Evolutionary conservation across 1,140 invertebrate species (phyloP).

Genomic region (Megalonaias nervosa): DNA sequence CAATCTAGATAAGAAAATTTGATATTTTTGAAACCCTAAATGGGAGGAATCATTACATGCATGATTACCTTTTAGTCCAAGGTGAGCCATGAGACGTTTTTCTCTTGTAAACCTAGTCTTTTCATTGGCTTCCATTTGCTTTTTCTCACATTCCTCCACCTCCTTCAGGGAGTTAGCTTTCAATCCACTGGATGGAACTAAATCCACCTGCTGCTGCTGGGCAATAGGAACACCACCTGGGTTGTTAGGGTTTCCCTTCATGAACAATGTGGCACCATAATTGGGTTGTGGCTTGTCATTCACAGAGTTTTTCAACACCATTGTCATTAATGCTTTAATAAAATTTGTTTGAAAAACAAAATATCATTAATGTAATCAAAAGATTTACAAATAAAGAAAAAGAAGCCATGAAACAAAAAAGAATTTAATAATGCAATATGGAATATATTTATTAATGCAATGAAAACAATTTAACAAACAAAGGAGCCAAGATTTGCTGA

Average conservation of each 20-base stretch:
- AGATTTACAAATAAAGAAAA: too few species aligned
- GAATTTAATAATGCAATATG: too few species aligned
- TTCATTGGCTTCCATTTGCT: conserved; percentile 1
- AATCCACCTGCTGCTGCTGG: too few species aligned
- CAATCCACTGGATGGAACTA: too few species aligned
- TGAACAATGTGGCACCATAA: conserved; percentile 21
- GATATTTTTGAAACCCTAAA: background rate
- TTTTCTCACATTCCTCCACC: conserved; percentile 10
- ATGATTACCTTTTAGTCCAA: conserved; percentile 60
- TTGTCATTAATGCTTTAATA: conserved; percentile 23
- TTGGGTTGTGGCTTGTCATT: conserved; percentile 11
- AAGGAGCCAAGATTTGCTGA: too few species aligned
- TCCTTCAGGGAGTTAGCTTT: background rate
- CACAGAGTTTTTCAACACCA: conserved; percentile 15
- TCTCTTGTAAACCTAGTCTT: conserved; percentile 45
- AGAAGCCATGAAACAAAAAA: too few species aligned
- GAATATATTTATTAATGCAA: too few species aligned
- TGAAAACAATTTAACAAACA: too few species aligned
- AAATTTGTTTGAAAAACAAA: background rate
- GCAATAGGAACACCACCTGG: background rate
- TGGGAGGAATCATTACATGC: too few species aligned
- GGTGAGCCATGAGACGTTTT: conserved; percentile 58
- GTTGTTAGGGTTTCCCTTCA: conserved; percentile 7
- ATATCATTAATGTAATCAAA: too few species aligned
- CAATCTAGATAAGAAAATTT: background rate